These are phyloP conservation scores for Apogon talboti DNA, from an alignment of 2,797 vertebrate genomes.

Conservation along the genomic window DNA sequence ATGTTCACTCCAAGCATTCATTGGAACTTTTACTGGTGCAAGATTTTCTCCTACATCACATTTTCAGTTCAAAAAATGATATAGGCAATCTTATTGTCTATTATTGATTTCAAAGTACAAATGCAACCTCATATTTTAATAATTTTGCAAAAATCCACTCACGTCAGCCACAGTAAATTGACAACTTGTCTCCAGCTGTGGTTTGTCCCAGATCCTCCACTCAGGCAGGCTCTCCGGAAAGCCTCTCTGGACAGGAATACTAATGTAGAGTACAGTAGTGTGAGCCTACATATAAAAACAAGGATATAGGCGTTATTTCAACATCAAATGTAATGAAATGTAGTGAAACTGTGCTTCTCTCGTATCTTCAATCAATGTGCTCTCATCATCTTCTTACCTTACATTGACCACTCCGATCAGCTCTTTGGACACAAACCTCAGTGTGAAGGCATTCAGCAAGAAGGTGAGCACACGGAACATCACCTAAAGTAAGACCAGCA, in stretches of 20 bases:
- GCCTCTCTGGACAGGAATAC: constrained; percentile 95
- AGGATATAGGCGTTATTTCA: neutral
- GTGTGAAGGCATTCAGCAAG: constrained; percentile 92
- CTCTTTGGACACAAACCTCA: constrained; percentile 95
- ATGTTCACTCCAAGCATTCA: no score
- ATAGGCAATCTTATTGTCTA: no score
- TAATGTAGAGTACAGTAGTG: constrained; percentile 91
- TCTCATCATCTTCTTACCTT: constrained; percentile 83
- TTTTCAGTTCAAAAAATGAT: no score
- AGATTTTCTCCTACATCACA: no score
- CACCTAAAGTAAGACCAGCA: constrained; percentile 79
- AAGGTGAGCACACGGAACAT: constrained; percentile 93
- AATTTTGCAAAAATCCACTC: constrained; percentile 65
- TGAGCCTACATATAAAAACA: constrained; percentile 83
- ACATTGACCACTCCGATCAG: constrained; percentile 94
- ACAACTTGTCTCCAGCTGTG: constrained; percentile 92
- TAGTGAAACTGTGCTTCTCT: neutral
- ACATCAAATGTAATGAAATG: neutral
- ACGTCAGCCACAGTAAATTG: constrained; percentile 96
- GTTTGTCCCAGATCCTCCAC: constrained; percentile 81
- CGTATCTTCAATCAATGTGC: neutral
- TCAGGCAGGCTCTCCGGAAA: constrained; percentile 94
- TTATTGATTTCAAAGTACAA: no score
- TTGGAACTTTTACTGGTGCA: no score
- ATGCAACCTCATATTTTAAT: neutral